Evolutionary conservation across 2,888 invertebrate species (phyloP), one percentile per base, ranked within the genome.

Genomic region (Marasmarcha lunaedactyla): DNA sequence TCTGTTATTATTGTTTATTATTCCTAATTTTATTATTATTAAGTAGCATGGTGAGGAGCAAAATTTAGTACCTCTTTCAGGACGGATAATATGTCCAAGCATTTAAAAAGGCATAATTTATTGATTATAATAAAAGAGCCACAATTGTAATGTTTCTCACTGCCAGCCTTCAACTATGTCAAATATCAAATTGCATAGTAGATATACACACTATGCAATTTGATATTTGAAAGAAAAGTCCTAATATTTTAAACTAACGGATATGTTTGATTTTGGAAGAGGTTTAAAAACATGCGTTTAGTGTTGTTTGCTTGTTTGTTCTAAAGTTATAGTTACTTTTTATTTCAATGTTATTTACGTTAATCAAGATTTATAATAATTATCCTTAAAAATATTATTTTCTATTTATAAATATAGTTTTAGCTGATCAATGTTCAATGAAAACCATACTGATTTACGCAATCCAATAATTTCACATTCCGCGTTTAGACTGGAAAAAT

Each of bases 401-500:
- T n/a, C 30, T 30, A n/a, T 30, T 20, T 20, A 20, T 20, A 20
- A 20, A 3, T 20, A 5, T 20, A 20, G 20, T 20, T 20, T 20
- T 20, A 20, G 20, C 20, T 20, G 20, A 20, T 20, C 7, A 7
- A 20, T 20, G 20, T 20, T 20, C 20, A 20, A 20, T 20, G 20
- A 20, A 20, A 20, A 30, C n/a, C 4, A n/a, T n/a, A 30, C 10
- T 30, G 30, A 30, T 30, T 30, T 30, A 30, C n/a, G n/a, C 30
- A 2, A 11, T 7, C 11, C 10, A n/a, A 7, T 30, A 11, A 30
- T 11, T 5, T 30, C 30, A 68, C 70, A 71, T 71, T 71, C 70
- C 70, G 53, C 50, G 71, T 70, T 69, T 72, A 55, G 48, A 48
- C 35, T 38, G 55, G 46, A 54, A 20, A 20, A 20, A 20, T 20